Conservation (phyloP, 2,113 vertebrate species). For the Crypturellus undulatus region DNA sequence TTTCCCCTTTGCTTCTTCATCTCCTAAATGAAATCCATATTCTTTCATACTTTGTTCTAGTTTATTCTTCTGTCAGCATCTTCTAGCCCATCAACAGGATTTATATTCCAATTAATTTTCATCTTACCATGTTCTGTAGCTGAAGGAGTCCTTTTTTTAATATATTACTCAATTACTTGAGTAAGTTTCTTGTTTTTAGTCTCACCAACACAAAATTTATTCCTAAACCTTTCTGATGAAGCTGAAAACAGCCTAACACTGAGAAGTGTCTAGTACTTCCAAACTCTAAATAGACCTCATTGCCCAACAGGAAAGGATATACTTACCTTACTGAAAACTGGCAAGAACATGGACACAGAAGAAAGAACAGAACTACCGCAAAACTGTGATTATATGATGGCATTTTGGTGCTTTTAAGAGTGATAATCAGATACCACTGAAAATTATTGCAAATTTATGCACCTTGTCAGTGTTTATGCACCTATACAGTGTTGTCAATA, state of each 20-base stretch:
- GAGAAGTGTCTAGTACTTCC: not conserved
- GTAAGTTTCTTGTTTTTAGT: not conserved
- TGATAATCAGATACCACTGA: not conserved
- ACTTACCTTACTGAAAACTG: slow-evolving; percentile 47
- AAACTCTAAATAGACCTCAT: not conserved
- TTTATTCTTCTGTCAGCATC: not conserved
- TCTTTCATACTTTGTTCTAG: not conserved
- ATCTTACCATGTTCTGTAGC: not conserved
- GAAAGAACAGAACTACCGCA: not conserved
- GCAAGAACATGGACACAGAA: not conserved
- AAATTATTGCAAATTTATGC: not conserved
- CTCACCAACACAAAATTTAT: not conserved
- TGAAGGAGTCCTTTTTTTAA: not conserved
- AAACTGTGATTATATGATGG: not conserved
- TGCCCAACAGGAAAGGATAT: not conserved
- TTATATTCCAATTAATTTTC: not conserved
- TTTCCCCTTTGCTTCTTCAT: not conserved
- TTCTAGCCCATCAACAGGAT: not conserved
- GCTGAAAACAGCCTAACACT: not conserved
- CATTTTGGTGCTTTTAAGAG: not conserved
- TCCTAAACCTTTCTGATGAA: not conserved
- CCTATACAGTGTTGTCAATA: not conserved
- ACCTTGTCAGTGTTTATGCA: not conserved
- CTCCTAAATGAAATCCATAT: not conserved
- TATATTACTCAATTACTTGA: not conserved